phyloP scores from a whole-genome alignment of 2,888 invertebrate species.

The Dione juno region DNA sequence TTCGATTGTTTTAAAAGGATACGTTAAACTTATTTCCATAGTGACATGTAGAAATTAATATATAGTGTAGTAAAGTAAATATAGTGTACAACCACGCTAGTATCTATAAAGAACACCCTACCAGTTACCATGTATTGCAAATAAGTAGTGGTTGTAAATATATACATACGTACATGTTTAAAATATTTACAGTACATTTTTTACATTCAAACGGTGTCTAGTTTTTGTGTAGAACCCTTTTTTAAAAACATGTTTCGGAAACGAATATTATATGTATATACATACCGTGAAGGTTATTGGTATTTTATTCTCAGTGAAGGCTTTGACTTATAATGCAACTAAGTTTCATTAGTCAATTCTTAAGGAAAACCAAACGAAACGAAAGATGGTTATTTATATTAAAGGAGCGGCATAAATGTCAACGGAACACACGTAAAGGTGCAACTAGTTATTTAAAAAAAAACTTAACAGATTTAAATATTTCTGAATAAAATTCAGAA shows the following conservation, averaged over 20 bases:
- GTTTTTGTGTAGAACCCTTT: neutral
- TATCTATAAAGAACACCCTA: neutral
- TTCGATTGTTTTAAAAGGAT: no score
- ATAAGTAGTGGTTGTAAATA: no score
- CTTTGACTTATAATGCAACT: neutral
- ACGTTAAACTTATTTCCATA: no score
- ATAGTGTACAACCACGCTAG: neutral
- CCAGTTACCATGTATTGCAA: neutral
- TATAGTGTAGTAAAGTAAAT: no score
- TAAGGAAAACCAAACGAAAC: neutral
- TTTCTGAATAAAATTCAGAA: no score
- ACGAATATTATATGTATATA: neutral
- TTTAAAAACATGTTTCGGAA: neutral
- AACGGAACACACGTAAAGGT: neutral
- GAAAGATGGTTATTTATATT: neutral
- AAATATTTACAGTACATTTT: neutral
- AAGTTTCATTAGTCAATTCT: neutral
- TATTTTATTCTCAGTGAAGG: slow-evolving; percentile 2
- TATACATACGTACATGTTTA: no score
- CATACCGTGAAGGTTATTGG: neutral
- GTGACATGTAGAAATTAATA: no score
- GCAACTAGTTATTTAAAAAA: neutral
- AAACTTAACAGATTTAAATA: no score
- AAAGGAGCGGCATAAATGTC: neutral
- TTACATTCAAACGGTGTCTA: neutral